Conservation (phyloP, 2,113 vertebrate species). For the Vireo altiloquus region DNA sequence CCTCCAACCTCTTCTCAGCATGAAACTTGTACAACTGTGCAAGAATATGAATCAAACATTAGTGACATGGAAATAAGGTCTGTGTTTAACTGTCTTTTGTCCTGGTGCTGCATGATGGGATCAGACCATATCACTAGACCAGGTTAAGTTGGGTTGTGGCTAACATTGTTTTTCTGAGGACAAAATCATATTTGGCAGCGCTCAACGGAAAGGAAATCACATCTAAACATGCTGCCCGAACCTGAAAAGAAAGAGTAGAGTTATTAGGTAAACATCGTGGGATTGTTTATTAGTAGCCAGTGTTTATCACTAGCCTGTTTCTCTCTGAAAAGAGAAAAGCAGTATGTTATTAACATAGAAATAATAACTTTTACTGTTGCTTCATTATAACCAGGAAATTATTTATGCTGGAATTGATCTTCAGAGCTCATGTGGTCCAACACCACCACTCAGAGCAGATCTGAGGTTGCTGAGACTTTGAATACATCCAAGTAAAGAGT, state of each 20-base stretch:
- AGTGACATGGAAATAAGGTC: background rate
- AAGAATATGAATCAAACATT: background rate
- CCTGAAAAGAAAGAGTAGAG: background rate
- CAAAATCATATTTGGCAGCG: background rate
- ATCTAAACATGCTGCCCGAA: background rate
- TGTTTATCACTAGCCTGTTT: background rate
- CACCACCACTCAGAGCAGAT: background rate
- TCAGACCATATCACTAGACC: background rate
- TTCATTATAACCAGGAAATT: background rate
- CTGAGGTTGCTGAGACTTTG: background rate
- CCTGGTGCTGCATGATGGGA: background rate
- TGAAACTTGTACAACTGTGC: background rate
- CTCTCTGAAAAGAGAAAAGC: background rate
- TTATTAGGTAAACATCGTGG: background rate
- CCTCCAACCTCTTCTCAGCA: background rate
- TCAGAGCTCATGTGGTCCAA: background rate
- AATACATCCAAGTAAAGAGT: background rate
- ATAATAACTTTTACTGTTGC: background rate
- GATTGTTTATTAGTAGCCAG: background rate
- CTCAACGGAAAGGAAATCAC: background rate
- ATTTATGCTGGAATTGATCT: background rate
- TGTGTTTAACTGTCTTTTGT: background rate
- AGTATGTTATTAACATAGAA: background rate
- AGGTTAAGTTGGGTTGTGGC: background rate
- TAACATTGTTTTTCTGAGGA: fast-evolving